A percentile compares a stretch with the other conserved stretches of the same genome.
Conservation (phyloP, 2,113 vertebrate species). For the Leptodactylus fuscus region DNA sequence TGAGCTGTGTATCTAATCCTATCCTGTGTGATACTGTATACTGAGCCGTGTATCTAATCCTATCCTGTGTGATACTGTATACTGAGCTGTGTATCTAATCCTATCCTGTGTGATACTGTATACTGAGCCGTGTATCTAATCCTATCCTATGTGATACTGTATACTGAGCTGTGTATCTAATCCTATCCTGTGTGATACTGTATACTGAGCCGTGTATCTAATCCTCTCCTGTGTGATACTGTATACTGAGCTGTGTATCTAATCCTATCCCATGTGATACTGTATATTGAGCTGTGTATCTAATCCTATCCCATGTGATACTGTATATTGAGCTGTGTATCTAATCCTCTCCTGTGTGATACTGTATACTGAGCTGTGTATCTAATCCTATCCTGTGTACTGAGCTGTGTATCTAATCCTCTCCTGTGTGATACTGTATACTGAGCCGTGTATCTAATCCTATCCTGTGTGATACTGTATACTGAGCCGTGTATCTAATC, state of each 20-base stretch:
- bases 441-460: background rate
- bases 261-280: background rate
- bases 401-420: background rate
- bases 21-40: background rate
- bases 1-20: background rate
- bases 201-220: background rate
- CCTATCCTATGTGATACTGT: background rate
- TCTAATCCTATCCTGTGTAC: background rate
- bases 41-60: background rate
- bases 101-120: background rate
- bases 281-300: background rate
- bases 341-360: background rate
- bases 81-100: background rate
- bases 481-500: background rate
- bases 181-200: background rate
- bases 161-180: background rate
- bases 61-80: background rate
- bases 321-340: background rate
- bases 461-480: background rate
- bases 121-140: background rate
- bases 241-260: background rate
- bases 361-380: background rate
- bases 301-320: background rate
- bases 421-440: background rate
- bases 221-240: background rate